Evolutionary conservation across 2,888 invertebrate genomes (phyloP).

Genomic region (Malachius bipustulatus): DNA sequence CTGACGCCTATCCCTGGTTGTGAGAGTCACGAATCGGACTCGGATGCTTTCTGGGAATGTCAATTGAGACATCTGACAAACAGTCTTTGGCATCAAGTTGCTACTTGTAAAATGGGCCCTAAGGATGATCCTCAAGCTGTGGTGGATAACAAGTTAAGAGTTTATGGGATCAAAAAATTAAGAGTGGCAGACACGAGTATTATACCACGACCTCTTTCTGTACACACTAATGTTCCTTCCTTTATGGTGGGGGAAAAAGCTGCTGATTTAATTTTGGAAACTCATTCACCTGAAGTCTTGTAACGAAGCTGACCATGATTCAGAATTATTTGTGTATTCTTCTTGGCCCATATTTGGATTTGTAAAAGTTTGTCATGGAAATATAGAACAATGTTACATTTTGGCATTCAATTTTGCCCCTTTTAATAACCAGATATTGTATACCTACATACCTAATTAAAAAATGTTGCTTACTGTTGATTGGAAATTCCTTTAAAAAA

Average conservation of each 20-base stretch:
- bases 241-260: slow-evolving; percentile 44
- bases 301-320: no score
- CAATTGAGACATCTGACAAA: slow-evolving; percentile 35
- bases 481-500: no score
- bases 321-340: no score
- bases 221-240: slow-evolving; percentile 40
- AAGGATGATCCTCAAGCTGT: slow-evolving; percentile 38
- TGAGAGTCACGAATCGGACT: slow-evolving; percentile 26
- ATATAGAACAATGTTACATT: no score
- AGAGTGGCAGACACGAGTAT: slow-evolving; percentile 42
- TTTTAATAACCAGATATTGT: no score
- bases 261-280: slow-evolving; percentile 25
- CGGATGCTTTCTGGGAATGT: slow-evolving; percentile 40
- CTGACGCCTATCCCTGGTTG: slow-evolving; percentile 41
- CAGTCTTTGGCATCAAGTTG: slow-evolving; percentile 40
- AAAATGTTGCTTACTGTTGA: no score
- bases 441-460: no score
- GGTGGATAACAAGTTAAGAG: slow-evolving; percentile 40
- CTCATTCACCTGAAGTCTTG: no score
- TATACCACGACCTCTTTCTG: slow-evolving; percentile 39
- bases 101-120: slow-evolving; percentile 44
- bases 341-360: no score
- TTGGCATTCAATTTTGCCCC: no score
- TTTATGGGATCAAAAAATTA: slow-evolving; percentile 38
- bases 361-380: no score